phyloP scores from a whole-genome alignment of 2,113 vertebrate species.

The Tachycineta bicolor region DNA sequence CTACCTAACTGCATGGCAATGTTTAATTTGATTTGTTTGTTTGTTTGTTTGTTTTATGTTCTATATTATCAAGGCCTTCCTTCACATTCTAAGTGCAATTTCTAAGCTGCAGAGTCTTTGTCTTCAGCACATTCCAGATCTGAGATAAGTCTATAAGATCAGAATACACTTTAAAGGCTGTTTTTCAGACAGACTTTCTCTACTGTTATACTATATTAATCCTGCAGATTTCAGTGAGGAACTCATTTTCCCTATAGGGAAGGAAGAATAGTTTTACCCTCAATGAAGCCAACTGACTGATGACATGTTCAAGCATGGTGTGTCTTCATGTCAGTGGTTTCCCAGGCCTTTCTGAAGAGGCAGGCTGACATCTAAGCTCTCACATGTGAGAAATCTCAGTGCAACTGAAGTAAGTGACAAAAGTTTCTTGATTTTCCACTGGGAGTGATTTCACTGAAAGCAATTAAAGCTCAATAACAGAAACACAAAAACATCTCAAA shows the following conservation, averaged over 20 bases:
- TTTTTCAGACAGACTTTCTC: background rate
- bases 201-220: background rate
- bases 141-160: background rate
- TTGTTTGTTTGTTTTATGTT: background rate
- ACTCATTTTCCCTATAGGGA: background rate
- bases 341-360: background rate
- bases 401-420: background rate
- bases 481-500: background rate
- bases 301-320: rapidly evolving
- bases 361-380: background rate
- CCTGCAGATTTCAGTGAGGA: background rate
- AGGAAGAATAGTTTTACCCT: background rate
- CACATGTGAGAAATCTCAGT: background rate
- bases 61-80: background rate
- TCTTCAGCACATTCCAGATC: background rate
- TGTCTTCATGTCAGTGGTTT: background rate
- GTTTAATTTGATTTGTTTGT: background rate
- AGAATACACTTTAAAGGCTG: background rate
- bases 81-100: background rate
- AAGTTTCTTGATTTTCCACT: background rate
- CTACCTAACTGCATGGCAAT: background rate
- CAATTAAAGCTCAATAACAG: background rate
- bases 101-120: background rate
- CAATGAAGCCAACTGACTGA: background rate
- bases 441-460: background rate